A percentile compares a stretch with the other conserved stretches of the same genome.
Evolutionary conservation across 23 tunicate genomes (phyloP).

Genomic region (Trididemnum clinides): DNA sequence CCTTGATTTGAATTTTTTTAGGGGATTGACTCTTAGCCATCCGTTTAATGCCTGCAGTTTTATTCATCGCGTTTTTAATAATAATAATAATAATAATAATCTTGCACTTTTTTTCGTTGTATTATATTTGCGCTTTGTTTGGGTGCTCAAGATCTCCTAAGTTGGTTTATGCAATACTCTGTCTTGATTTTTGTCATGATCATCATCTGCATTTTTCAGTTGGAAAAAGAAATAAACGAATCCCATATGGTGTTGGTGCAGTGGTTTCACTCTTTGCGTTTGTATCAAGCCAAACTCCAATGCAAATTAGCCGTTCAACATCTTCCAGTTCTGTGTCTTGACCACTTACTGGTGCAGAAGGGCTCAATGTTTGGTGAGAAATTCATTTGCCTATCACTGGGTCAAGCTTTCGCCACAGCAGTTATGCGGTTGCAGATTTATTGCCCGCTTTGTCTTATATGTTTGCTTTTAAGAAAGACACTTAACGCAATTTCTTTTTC

Average conservation of each 20-base stretch:
- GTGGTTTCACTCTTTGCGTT: conserved; percentile 52
- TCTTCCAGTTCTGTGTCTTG: conserved; percentile 49
- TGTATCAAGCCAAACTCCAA: conserved; percentile 22
- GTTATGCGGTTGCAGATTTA: no score
- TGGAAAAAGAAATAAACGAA: conserved; percentile 87
- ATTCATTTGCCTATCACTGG: background rate
- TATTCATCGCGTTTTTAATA: no score
- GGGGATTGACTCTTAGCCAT: no score
- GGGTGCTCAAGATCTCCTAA: no score
- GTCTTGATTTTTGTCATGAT: background rate
- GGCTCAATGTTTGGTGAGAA: conserved; percentile 31
- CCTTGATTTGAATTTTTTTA: no score
- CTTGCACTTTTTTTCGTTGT: no score
- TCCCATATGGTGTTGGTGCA: conserved; percentile 15
- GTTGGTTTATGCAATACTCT: no score
- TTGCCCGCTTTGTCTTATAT: background rate
- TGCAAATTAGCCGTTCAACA: conserved; percentile 57
- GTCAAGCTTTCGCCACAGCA: no score
- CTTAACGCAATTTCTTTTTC: background rate
- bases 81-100: no score
- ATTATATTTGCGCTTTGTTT: no score
- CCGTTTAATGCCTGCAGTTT: no score
- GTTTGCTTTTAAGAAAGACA: background rate
- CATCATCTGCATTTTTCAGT: conserved; percentile 38
- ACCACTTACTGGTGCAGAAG: conserved; percentile 15